Percentiles rank a stretch among this genome's conserved stretches.
These are phyloP conservation scores for Serinus canaria DNA, from an alignment of 2,113 vertebrate genomes.

Conservation along the genomic window DNA sequence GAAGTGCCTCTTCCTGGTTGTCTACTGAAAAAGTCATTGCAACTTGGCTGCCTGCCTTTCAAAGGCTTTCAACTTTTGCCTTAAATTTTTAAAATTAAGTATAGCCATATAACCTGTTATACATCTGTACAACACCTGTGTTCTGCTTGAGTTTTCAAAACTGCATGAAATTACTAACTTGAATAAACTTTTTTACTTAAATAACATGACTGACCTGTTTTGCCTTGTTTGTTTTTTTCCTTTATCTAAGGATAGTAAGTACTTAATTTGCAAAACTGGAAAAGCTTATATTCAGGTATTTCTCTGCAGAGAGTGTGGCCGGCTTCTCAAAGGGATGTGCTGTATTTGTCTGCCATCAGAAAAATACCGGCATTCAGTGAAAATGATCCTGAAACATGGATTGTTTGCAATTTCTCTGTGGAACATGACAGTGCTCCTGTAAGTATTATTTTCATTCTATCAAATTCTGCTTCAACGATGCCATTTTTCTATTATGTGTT, in stretches of 20 bases:
- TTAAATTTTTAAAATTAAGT: neutral
- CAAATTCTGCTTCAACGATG: neutral
- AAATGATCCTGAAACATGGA: slow-evolving; percentile 96
- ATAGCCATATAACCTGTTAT: neutral
- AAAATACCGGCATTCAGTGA: slow-evolving; percentile 90
- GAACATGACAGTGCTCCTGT: slow-evolving; percentile 91
- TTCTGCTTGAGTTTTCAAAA: neutral
- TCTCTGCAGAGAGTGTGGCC: slow-evolving; percentile 81
- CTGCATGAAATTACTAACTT: neutral
- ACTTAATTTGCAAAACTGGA: neutral
- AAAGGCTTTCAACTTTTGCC: neutral
- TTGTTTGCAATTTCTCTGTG: slow-evolving; percentile 98
- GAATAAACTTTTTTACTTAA: neutral
- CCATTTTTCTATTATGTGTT: neutral
- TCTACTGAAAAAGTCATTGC: neutral
- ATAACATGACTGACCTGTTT: neutral
- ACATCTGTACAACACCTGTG: neutral
- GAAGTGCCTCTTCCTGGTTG: neutral
- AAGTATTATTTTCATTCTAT: slow-evolving; percentile 48
- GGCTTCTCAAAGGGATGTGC: slow-evolving; percentile 92
- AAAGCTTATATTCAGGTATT: neutral
- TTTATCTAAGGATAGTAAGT: neutral
- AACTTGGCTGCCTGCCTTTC: neutral
- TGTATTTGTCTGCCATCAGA: slow-evolving; percentile 93
- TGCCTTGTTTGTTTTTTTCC: neutral